phyloP scores from a whole-genome alignment of 2,888 invertebrate species.

The Drosophila affinis region DNA sequence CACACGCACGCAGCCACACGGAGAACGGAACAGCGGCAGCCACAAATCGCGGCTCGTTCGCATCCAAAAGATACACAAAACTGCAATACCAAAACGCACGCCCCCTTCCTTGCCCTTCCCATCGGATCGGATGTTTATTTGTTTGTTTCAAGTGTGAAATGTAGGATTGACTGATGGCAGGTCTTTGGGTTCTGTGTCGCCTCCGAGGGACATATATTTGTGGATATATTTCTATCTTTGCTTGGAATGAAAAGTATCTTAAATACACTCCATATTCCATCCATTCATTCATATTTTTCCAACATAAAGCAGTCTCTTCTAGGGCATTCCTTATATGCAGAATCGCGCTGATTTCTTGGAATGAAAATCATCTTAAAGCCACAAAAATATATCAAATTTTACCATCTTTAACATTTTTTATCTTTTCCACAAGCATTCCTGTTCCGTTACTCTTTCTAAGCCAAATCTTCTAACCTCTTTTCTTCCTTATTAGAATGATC shows the following conservation, averaged over 20 bases:
- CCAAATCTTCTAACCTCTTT: no score
- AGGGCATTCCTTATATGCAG: neutral
- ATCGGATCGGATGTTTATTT: constrained; percentile 49
- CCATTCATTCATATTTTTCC: no score
- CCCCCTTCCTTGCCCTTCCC: neutral
- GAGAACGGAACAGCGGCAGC: constrained; percentile 35
- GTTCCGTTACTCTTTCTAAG: neutral
- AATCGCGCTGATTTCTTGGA: neutral
- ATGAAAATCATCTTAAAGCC: neutral
- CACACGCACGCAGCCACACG: constrained; percentile 18
- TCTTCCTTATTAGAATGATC: no score
- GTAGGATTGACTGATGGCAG: constrained; percentile 42
- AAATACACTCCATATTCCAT: neutral
- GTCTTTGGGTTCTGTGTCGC: constrained; percentile 8
- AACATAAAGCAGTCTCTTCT: neutral
- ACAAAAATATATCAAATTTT: neutral
- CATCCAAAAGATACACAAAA: constrained; percentile 50
- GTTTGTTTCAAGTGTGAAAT: constrained; percentile 40
- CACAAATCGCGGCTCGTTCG: constrained; percentile 49
- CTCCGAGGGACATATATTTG: neutral
- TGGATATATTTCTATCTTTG: neutral
- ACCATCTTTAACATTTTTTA: neutral
- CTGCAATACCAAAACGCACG: constrained; percentile 6
- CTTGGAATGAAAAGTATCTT: neutral
- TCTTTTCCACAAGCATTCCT: neutral